Base-by-base conservation (phyloP, 2,888 invertebrate genomes). In the Rapana venosa region DNA sequence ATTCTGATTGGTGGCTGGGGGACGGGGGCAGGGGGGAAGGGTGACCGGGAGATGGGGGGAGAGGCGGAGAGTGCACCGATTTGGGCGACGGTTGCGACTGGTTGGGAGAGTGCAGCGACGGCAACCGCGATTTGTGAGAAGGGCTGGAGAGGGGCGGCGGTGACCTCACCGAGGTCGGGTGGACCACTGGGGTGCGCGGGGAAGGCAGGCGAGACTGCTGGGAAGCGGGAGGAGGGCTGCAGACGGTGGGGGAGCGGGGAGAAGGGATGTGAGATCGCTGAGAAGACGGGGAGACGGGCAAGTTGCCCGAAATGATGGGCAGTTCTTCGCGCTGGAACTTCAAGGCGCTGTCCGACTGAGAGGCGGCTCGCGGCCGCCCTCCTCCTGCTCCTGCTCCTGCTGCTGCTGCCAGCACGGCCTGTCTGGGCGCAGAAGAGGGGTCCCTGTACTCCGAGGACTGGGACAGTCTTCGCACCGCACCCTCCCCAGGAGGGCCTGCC, bases 251-350 rank as follows among this genome's bases (percentile, higher is more conserved):
- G 11, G 86, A 86, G 13, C 58, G n/a, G 30, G 58, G 84, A 22
- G 86, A 35, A 32, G 86, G 66, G 5, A 86, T 56, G 86, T 86
- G 86, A 66, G 86, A 86, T 30, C 66, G 86, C 22, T 86, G 86
- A 2, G 2, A 8, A 8, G 47, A 47, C 47, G 47, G 56, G 13
- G 30, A n/a, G 26, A 5, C 13, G 81, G 15, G 32, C 84, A 85
- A 32, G 56, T 74, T 89, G 13, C 74, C 84, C 13, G 56, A 36
- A 47, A 84, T 47, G 70, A 89, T 89, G 84, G 85, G 70, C 70
- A 74, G 20, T 4, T 36, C 70, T 30, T 70, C 84, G 6, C 30
- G 58, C 26, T n/a, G n/a, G 15, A 66, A 47, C 77, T 70, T 70
- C 70, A 84, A 26, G 4, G 30, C 66, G 22, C 83, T 66, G 84